Conservation (phyloP, 2,797 vertebrate genomes). For the Bradypodion pumilum region DNA sequence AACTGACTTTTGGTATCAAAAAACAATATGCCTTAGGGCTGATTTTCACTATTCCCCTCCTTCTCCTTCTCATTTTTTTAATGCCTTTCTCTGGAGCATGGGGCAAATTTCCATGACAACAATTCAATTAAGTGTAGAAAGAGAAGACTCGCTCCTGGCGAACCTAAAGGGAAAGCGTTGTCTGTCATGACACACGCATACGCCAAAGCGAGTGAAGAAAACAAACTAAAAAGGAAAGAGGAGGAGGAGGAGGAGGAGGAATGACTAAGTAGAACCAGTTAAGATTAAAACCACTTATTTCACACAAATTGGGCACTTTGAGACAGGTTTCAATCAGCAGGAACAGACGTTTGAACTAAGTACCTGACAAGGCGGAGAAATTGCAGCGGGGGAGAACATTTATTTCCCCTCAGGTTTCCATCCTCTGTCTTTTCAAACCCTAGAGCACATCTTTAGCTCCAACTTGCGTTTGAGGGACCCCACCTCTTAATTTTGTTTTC, state of each 20-base stretch:
- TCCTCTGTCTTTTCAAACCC: neutral
- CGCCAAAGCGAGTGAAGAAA: neutral
- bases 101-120: slow-evolving; percentile 37
- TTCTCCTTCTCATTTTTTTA: neutral
- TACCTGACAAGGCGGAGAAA: neutral
- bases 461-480: neutral
- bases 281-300: slow-evolving; percentile 3
- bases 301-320: neutral
- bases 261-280: slow-evolving; percentile 3
- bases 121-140: slow-evolving; percentile 35
- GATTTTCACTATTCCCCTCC: too few relatives aligned
- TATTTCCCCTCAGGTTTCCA: neutral
- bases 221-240: neutral
- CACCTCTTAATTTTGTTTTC: neutral
- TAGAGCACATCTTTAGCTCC: neutral
- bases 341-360: neutral
- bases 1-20: too few relatives aligned
- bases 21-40: neutral
- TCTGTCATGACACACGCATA: neutral
- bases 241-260: neutral
- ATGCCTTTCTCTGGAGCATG: neutral
- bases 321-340: neutral
- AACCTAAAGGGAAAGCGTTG: neutral
- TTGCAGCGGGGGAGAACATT: neutral
- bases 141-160: neutral